Conservation (phyloP, 2,888 invertebrate genomes). For the Callyntrura guangdongensis region DNA sequence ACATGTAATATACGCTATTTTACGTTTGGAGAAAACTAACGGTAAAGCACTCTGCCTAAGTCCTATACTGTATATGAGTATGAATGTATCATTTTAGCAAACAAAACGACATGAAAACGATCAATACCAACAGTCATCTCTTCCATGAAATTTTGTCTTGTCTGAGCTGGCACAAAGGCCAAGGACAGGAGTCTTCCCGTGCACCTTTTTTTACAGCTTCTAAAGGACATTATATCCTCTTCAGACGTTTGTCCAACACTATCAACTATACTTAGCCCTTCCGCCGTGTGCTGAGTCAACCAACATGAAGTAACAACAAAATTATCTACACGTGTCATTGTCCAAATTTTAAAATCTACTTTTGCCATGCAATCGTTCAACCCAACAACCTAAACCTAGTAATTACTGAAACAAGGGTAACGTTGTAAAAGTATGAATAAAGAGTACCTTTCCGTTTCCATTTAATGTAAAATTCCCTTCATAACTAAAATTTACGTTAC, state of each 20-base stretch:
- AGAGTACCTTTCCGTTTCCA: background rate
- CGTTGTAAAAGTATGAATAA: too few relatives aligned
- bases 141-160: slow-evolving; percentile 26
- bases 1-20: background rate
- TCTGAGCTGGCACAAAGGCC: slow-evolving; percentile 74
- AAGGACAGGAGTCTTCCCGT: slow-evolving; percentile 72
- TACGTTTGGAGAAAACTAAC: too few relatives aligned
- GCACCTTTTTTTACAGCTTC: slow-evolving; percentile 41
- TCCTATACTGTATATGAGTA: too few relatives aligned
- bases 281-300: too few relatives aligned
- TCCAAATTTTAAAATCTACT: background rate
- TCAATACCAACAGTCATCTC: slow-evolving; percentile 69
- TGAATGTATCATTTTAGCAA: slow-evolving; percentile 21
- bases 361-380: background rate
- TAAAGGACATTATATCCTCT: slow-evolving; percentile 4
- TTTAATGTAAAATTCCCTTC: too few relatives aligned
- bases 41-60: too few relatives aligned
- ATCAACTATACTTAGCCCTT: too few relatives aligned
- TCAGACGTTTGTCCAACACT: background rate
- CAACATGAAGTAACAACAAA: too few relatives aligned
- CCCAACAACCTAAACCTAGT: too few relatives aligned
- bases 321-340: too few relatives aligned
- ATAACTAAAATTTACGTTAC: background rate
- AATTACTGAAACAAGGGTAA: too few relatives aligned
- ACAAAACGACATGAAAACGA: slow-evolving; percentile 62